phyloP scores from a whole-genome alignment of 2,113 vertebrate genomes.

The Gobio gobio region DNA sequence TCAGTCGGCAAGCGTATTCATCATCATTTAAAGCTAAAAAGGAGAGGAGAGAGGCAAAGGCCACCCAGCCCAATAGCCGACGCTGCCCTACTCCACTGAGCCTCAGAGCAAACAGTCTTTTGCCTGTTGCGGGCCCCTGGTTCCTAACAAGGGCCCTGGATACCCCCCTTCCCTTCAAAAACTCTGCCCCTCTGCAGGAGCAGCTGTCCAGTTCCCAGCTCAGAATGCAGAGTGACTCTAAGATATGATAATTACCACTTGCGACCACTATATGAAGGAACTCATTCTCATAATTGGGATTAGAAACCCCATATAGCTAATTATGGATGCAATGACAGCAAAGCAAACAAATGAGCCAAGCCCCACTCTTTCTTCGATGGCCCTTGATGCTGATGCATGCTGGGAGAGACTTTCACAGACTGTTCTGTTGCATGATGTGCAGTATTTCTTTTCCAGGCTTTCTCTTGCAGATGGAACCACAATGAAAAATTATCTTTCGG shows the following conservation, averaged over 20 bases:
- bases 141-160: constrained; percentile 63
- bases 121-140: constrained; percentile 66
- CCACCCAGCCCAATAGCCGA: constrained; percentile 52
- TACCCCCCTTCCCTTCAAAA: constrained; percentile 18
- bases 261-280: constrained; percentile 59
- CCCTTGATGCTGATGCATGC: neutral
- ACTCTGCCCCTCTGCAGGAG: constrained; percentile 50
- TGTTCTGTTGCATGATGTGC: neutral
- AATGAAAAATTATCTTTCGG: neutral
- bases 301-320: constrained; percentile 48
- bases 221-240: constrained; percentile 57
- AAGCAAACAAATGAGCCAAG: constrained; percentile 49
- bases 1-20: constrained; percentile 79
- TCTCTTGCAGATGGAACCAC: neutral
- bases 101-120: constrained; percentile 58
- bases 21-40: constrained; percentile 77
- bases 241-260: constrained; percentile 63
- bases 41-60: constrained; percentile 48
- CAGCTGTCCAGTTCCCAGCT: constrained; percentile 76
- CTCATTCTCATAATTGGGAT: constrained; percentile 56
- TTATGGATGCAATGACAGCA: constrained; percentile 44
- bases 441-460: neutral
- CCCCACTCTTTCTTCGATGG: constrained; percentile 37
- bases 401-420: constrained; percentile 20
- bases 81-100: constrained; percentile 63